These are phyloP conservation scores for Dicycla oo DNA, from an alignment of 2,888 invertebrate genomes.

Conservation along the genomic window DNA sequence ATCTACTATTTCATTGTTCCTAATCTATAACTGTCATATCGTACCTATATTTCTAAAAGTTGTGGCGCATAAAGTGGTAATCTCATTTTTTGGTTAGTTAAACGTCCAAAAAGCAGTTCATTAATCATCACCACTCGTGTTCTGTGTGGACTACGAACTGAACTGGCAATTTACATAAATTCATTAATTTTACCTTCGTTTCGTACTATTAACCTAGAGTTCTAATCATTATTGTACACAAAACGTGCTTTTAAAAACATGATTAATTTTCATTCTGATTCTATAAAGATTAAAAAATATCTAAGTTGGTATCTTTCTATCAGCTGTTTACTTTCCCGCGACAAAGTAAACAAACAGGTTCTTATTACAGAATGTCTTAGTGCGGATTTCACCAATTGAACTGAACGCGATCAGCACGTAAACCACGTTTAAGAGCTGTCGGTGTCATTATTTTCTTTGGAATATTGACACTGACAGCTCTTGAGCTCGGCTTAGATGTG, in stretches of 20 bases:
- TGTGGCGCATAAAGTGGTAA: conserved; percentile 52
- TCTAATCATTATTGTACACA: conserved; percentile 51
- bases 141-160: conserved; percentile 67
- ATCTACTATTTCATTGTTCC: not conserved
- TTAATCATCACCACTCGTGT: conserved; percentile 84
- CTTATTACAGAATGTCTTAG: not conserved
- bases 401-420: too few relatives aligned
- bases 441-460: too few relatives aligned
- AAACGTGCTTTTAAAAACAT: conserved; percentile 36
- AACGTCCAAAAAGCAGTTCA: conserved; percentile 80
- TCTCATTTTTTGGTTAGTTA: conserved; percentile 82
- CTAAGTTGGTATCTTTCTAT: not conserved
- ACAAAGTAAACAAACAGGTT: conserved; percentile 31
- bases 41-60: conserved; percentile 28
- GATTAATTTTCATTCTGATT: conserved; percentile 32
- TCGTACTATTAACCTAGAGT: conserved; percentile 68
- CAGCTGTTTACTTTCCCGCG: conserved; percentile 24
- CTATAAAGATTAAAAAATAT: not conserved
- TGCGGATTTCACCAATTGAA: too few relatives aligned
- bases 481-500: too few relatives aligned
- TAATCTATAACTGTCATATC: conserved; percentile 46
- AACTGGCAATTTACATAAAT: conserved; percentile 84
- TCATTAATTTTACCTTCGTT: conserved; percentile 76
- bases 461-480: too few relatives aligned
- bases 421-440: too few relatives aligned